Conservation (phyloP, 2,113 vertebrate genomes). For the Cololabis saira region DNA sequence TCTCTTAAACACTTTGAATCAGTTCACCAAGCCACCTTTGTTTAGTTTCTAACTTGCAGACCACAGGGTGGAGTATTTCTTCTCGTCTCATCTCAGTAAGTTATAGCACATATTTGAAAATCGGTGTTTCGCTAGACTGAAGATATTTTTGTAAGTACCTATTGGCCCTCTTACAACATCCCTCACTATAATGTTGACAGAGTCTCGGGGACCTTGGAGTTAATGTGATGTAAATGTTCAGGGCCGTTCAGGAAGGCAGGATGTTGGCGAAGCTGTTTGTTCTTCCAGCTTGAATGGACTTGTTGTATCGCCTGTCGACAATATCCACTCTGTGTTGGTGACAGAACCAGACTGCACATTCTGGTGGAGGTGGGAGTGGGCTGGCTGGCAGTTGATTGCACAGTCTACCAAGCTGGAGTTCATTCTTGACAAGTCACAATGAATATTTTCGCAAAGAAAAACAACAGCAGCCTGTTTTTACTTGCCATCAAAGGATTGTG, state of each 20-base stretch:
- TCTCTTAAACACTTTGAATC: not conserved
- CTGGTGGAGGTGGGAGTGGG: constrained; percentile 55
- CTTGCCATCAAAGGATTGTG: not conserved
- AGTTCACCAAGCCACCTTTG: not conserved
- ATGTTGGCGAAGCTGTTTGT: constrained; percentile 60
- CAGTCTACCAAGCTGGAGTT: constrained; percentile 24
- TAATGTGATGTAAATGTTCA: constrained; percentile 50
- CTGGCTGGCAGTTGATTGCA: constrained; percentile 17
- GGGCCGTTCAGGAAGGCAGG: constrained; percentile 27
- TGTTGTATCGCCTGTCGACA: constrained; percentile 47
- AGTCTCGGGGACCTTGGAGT: constrained; percentile 23
- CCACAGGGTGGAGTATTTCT: not conserved
- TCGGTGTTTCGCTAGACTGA: not conserved
- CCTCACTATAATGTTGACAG: constrained; percentile 40
- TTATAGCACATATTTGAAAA: not conserved
- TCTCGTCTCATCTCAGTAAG: not conserved
- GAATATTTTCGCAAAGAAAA: not conserved
- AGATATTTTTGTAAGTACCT: not conserved
- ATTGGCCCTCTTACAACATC: constrained; percentile 1
- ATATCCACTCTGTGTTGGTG: constrained; percentile 42
- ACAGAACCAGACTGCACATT: constrained; percentile 55
- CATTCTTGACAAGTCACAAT: constrained; percentile 11
- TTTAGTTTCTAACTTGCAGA: not conserved
- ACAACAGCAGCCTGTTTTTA: not conserved
- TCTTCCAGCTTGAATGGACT: constrained; percentile 49